Percentiles rank a stretch among this genome's conserved stretches.
Conservation (phyloP, 2,113 vertebrate genomes). For the Urocolius indicus region DNA sequence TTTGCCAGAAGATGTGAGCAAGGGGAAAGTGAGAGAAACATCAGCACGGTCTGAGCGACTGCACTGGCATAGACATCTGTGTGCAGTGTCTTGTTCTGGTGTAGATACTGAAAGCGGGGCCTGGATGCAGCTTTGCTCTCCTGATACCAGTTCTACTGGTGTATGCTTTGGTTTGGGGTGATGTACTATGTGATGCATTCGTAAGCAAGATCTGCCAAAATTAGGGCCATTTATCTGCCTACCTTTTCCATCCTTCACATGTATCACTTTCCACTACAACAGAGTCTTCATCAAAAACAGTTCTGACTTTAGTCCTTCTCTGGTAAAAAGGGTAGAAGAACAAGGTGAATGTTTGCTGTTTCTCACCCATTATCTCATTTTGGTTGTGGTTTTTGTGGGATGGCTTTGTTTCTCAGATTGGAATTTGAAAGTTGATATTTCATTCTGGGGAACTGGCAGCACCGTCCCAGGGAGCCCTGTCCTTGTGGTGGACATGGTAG, state of each 20-base stretch:
- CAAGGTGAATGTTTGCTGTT: background rate
- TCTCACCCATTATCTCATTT: background rate
- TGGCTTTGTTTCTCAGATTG: background rate
- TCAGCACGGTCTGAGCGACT: background rate
- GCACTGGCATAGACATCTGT: background rate
- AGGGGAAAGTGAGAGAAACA: background rate
- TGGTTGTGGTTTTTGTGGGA: background rate
- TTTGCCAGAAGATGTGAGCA: background rate
- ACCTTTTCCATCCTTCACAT: background rate
- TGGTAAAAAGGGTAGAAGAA: background rate
- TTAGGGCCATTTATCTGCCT: constrained; percentile 7
- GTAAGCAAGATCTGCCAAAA: background rate
- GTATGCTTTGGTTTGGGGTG: background rate
- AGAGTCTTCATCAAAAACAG: background rate
- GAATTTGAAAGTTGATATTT: background rate
- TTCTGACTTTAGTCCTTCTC: background rate
- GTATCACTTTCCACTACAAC: background rate
- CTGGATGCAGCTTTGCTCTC: background rate
- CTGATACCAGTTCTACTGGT: background rate
- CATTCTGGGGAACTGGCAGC: background rate
- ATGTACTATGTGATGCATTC: background rate
- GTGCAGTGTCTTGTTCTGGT: background rate
- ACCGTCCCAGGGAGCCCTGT: background rate
- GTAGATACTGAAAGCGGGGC: background rate
- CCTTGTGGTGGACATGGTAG: background rate